Conservation (phyloP, 2,888 invertebrate species). For the Brachypterus glaber region DNA sequence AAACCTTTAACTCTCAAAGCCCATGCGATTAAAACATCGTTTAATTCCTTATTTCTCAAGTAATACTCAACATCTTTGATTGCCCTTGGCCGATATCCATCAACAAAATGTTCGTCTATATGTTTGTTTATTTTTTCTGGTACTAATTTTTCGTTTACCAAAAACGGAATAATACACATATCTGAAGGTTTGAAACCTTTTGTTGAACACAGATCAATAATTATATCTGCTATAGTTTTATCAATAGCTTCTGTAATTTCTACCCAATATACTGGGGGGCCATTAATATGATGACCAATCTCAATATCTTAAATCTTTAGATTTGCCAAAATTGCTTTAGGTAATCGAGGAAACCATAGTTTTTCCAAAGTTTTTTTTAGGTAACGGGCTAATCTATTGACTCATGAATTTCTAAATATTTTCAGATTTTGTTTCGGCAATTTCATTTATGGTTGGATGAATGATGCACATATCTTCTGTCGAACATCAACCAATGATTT, state of each 20-base stretch:
- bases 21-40: conserved; percentile 35
- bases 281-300: conserved; percentile 30
- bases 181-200: conserved; percentile 37
- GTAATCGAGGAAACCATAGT: no score
- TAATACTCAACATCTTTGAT: conserved; percentile 33
- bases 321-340: conserved; percentile 22
- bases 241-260: conserved; percentile 21
- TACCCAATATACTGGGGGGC: conserved; percentile 35
- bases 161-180: conserved; percentile 34
- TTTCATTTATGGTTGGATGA: conserved; percentile 32
- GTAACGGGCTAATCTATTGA: no score
- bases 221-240: conserved; percentile 26
- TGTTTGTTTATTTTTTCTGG: conserved; percentile 30
- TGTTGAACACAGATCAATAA: conserved; percentile 34
- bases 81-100: conserved; percentile 32
- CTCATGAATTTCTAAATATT: no score
- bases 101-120: conserved; percentile 32
- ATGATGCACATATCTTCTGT: conserved; percentile 36
- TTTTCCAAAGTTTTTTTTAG: no score
- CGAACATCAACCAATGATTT: conserved; percentile 34
- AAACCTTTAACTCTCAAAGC: conserved; percentile 35
- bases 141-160: conserved; percentile 28
- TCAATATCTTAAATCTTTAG: conserved; percentile 26
- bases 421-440: no score
- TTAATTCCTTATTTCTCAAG: conserved; percentile 26